Conservation (phyloP, 1,140 invertebrate genomes). For the Copidosoma floridanum region DNA sequence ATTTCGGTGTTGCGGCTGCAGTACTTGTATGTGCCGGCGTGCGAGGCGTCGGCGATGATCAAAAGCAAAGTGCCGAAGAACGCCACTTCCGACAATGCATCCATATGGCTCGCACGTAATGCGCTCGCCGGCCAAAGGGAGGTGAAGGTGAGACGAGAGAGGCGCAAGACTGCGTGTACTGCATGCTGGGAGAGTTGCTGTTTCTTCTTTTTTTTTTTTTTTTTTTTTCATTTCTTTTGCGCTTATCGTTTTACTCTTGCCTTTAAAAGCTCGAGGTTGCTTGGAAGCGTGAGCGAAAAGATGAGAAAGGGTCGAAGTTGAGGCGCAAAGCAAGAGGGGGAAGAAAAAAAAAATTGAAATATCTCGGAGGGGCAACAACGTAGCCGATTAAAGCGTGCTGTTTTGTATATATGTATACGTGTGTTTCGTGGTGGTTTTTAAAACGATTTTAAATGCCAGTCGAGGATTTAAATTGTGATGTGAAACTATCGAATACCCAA, state of each 20-base stretch:
- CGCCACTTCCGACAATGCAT: slow-evolving; percentile 23
- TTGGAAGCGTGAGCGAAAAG: slow-evolving; percentile 5
- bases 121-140: slow-evolving; percentile 6
- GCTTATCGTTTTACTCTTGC: too few species aligned
- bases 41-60: slow-evolving; percentile 26
- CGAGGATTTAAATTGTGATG: too few species aligned
- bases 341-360: slow-evolving; percentile 13
- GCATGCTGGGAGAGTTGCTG: neutral
- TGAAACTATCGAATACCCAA: too few species aligned
- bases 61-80: slow-evolving; percentile 13
- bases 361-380: neutral
- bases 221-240: too few species aligned
- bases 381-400: slow-evolving; percentile 2
- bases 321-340: slow-evolving; percentile 8
- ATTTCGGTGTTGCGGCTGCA: neutral
- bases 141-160: slow-evolving; percentile 14
- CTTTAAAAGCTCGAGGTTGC: too few species aligned
- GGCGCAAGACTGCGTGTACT: slow-evolving; percentile 11
- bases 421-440: neutral
- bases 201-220: neutral
- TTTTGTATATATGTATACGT: too few species aligned
- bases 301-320: slow-evolving; percentile 16
- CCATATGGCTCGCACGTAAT: slow-evolving; percentile 22
- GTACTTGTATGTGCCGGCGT: neutral
- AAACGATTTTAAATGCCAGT: too few species aligned